Percentiles rank a stretch among this genome's conserved stretches.
Evolutionary conservation across 2,113 vertebrate genomes (phyloP).

Genomic region (Boulengeromyrus knoepffleri): DNA sequence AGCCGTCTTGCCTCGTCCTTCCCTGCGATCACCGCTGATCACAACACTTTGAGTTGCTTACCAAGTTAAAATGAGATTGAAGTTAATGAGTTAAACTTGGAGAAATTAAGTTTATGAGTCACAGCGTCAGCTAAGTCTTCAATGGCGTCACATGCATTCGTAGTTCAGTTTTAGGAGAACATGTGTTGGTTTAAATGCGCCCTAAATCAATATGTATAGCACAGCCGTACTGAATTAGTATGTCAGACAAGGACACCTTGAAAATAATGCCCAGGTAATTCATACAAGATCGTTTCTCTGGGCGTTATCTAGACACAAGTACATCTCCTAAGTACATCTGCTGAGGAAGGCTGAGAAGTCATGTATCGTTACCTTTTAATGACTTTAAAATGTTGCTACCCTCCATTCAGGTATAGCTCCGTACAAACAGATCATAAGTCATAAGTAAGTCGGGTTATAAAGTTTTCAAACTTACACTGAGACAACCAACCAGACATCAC

Average conservation of each 20-base stretch:
- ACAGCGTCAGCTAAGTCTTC: not conserved
- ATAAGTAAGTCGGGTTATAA: not conserved
- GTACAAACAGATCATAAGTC: not conserved
- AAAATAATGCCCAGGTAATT: not conserved
- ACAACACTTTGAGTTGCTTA: not conserved
- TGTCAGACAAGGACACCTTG: not conserved
- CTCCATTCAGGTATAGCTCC: not conserved
- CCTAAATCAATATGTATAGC: not conserved
- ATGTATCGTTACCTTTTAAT: not conserved
- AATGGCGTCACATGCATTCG: not conserved
- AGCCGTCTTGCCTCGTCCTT: too few species aligned
- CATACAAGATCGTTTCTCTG: not conserved
- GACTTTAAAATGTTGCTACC: not conserved
- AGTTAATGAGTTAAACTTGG: not conserved
- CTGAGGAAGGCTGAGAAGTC: not conserved
- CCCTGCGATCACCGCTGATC: too few species aligned
- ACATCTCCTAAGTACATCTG: not conserved
- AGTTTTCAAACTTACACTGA: not conserved
- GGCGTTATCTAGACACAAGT: not conserved
- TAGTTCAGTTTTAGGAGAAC: not conserved
- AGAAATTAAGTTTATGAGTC: not conserved
- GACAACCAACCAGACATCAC: not conserved
- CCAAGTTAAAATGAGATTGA: not conserved
- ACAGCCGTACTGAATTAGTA: not conserved
- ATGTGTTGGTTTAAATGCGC: not conserved